Base-by-base conservation (phyloP, 35 echinoderm and acorn worm genomes). In the Eucidaris tribuloides region DNA sequence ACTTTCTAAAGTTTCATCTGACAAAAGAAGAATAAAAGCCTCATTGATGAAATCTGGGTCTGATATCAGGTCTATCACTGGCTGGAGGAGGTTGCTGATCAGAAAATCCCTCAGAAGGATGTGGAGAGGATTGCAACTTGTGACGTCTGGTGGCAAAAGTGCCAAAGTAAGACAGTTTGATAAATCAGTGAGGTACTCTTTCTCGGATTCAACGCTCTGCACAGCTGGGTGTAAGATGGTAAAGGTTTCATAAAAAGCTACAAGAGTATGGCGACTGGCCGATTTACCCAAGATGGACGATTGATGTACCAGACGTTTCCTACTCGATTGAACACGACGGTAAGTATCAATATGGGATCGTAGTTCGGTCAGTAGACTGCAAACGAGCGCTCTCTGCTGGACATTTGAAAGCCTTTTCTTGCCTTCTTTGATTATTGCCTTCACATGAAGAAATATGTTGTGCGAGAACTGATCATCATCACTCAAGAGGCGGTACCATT, bases 21-120 rank as follows among this genome's bases (percentile, higher is more conserved):
- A 42, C 35, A 74, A 20, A 23, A 74, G 36, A 7, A 74, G 68
- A 74, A 74, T 74, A n/a, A 74, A 74, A 0, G 41, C 68, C 41
- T 74, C 68, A 42, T 74, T 74, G 18, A 74, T 15, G n/a, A 74
- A 74, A 36, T 74, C 68, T 74, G 68, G 68, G 11, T 74, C 68
- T 2, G 68, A 74, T 3, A 74, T 44, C 22, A 74, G 68, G 44
- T 74, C 7, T 41, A 74, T 40, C 41, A 74, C 19, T 2, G 68
- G 68, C 20, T 74, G 68, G 35, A 74, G 68, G 41, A 74, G 35
- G 44, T 74, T 74, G 68, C 37, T 74, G 34, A 74, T 74, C 11
- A 74, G 41, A 40, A 74, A 35, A 19, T 74, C 68, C 22, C 44
- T 33, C 36, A 74, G 37, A 20, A 74, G 68, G 68, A 74, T 25